A percentile compares a stretch with the other conserved stretches of the same genome.
Conservation (phyloP, 2,888 invertebrate genomes). For the Colostygia pectinataria region DNA sequence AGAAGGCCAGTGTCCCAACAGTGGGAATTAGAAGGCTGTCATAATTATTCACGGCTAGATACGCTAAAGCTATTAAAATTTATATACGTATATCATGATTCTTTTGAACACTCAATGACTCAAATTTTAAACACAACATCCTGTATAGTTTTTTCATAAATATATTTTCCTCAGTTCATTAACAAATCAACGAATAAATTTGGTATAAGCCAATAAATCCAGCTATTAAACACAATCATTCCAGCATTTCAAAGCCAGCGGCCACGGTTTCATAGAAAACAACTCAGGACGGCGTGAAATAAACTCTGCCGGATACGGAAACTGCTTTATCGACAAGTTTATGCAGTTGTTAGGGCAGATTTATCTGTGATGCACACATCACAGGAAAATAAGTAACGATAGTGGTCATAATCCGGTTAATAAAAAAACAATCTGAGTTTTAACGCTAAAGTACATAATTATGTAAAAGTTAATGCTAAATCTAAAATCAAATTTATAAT, state of each 20-base stretch:
- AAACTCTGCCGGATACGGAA: conserved; percentile 72
- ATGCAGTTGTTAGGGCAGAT: conserved; percentile 76
- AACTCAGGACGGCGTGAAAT: conserved; percentile 61
- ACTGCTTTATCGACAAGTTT: conserved; percentile 79
- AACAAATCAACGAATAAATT: conserved; percentile 6
- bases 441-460: no score
- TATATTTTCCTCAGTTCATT: background rate
- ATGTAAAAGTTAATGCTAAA: no score
- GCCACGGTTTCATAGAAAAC: conserved; percentile 48
- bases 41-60: no score
- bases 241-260: background rate
- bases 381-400: background rate
- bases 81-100: no score
- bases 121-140: conserved; percentile 2
- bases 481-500: no score
- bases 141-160: background rate
- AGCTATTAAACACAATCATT: background rate
- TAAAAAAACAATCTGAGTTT: no score
- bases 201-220: background rate
- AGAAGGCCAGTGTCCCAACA: no score
- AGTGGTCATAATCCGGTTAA: no score
- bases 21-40: no score
- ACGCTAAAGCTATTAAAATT: no score
- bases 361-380: conserved; percentile 54
- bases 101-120: no score